Conservation (phyloP, 2,888 invertebrate genomes). For the Pasiphila rectangulata region DNA sequence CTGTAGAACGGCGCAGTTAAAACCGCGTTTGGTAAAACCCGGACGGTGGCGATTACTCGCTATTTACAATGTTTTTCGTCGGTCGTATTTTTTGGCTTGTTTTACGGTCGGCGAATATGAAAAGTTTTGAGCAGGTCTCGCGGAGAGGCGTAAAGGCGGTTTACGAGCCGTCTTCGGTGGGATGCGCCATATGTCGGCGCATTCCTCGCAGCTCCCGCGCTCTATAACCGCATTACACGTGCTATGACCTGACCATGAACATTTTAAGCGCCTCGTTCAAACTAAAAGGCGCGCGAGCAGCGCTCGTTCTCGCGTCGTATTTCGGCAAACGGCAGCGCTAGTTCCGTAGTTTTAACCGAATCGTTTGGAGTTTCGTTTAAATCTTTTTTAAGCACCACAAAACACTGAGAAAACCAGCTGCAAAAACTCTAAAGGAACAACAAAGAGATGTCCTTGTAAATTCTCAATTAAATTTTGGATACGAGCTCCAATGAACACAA, state of each 20-base stretch:
- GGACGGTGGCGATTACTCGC: constrained; percentile 65
- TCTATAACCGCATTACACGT: constrained; percentile 72
- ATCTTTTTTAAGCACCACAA: constrained; percentile 58
- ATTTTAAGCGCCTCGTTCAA: constrained; percentile 68
- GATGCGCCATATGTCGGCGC: constrained; percentile 73
- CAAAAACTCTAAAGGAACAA: constrained; percentile 64
- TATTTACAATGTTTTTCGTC: constrained; percentile 79
- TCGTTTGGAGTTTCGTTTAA: constrained; percentile 47
- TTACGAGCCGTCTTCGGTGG: constrained; percentile 78
- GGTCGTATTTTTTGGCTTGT: constrained; percentile 78
- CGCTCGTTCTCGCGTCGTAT: constrained; percentile 39
- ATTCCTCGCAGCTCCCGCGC: constrained; percentile 64
- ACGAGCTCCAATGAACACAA: constrained; percentile 79
- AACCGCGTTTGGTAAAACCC: constrained; percentile 75
- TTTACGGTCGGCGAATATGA: constrained; percentile 78
- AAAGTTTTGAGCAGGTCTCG: constrained; percentile 77
- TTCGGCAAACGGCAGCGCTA: constrained; percentile 39
- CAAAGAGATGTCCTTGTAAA: constrained; percentile 75
- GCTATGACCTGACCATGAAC: constrained; percentile 77
- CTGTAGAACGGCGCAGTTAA: constrained; percentile 58
- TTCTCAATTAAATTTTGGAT: constrained; percentile 79
- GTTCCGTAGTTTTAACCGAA: constrained; percentile 43
- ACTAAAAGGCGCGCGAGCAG: constrained; percentile 53
- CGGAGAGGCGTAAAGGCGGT: constrained; percentile 74
- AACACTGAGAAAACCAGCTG: constrained; percentile 63